Base-by-base conservation (phyloP, 1,140 invertebrate species). In the Megalonaias nervosa region DNA sequence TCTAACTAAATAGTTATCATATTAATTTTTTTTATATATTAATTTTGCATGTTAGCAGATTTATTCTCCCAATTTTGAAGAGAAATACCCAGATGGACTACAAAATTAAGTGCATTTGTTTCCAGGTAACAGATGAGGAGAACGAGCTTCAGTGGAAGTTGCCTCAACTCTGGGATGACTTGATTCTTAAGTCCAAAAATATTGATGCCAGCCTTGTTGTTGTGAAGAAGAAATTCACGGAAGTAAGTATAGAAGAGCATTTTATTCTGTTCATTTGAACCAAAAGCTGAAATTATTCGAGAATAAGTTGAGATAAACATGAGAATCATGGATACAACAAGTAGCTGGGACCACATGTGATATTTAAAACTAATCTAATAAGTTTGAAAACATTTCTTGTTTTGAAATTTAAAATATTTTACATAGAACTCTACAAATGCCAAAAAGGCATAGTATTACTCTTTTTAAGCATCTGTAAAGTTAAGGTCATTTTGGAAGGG, bases 161-260 rank as follows among this genome's bases (percentile, higher is more conserved):
- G 71, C 79, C 82, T n/a, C 80, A 88, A 58, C 82, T 87, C 56
- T 92, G 91, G 91, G 81, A 87, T 69, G 88, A 90, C 3, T 81
- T 92, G 6, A 85, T 91, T 15, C 82, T 86, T 21, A 89, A 91
- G 64, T 89, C 90, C 12, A 92, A 92, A 76, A 88, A 91, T 80
- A 84, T 89, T 72, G 90, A 91, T 82, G 88, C 88, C 66, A 87
- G 89, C 77, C 87, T 92, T 16, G 85, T 89, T 55, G 85, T 89
- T 21, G 88, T 92, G 58, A 92, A 93, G 84, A 89, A 87, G 64
- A 90, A 95, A 84, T 98, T 97, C 89, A 95, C 95, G 21, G 93
- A 95, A 85, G 89, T 91, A 65, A 61, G 67, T 68, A 72, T 17
- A 75, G 38, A 17, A 48, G 38, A 48, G 38, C 38, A 21, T n/a